Evolutionary conservation across 1,140 invertebrate genomes (phyloP).

Genomic region (Drosophila paulistorum): DNA sequence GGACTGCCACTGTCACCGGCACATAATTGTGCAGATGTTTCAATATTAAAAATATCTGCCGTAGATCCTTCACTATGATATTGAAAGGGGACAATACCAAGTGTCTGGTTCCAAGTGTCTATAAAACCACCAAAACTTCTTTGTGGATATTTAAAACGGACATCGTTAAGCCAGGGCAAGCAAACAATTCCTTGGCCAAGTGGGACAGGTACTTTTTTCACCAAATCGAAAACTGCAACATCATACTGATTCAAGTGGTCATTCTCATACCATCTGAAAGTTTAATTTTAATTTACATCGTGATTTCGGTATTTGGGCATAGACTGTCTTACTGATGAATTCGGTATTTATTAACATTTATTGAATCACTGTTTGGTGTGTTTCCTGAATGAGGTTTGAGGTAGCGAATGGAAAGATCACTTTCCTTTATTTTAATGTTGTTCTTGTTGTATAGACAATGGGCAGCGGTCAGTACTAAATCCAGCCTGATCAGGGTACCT

Average conservation of each 20-base stretch:
- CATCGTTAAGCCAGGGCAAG: slow-evolving; percentile 6
- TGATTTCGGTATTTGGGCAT: background rate
- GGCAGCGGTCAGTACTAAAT: slow-evolving; percentile 32
- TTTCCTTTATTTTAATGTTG: background rate
- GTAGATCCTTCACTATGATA: background rate
- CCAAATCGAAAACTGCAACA: background rate
- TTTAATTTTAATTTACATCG: too few relatives aligned
- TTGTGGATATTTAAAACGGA: background rate
- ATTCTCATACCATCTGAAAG: background rate
- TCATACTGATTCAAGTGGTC: background rate
- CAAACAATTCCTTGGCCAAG: background rate
- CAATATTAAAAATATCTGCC: background rate
- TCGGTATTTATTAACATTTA: background rate
- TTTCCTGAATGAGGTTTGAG: background rate
- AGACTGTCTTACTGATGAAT: background rate
- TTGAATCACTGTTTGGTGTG: background rate
- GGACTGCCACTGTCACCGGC: slow-evolving; percentile 35
- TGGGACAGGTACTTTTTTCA: background rate
- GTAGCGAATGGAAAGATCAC: background rate
- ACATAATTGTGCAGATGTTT: background rate
- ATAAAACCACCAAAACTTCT: background rate
- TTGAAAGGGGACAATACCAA: background rate
- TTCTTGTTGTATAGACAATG: slow-evolving; percentile 22
- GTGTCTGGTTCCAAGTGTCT: background rate
- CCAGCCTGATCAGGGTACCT: slow-evolving; percentile 15